phyloP scores from a whole-genome alignment of 2,113 vertebrate genomes.

The Carassius gibelio region DNA sequence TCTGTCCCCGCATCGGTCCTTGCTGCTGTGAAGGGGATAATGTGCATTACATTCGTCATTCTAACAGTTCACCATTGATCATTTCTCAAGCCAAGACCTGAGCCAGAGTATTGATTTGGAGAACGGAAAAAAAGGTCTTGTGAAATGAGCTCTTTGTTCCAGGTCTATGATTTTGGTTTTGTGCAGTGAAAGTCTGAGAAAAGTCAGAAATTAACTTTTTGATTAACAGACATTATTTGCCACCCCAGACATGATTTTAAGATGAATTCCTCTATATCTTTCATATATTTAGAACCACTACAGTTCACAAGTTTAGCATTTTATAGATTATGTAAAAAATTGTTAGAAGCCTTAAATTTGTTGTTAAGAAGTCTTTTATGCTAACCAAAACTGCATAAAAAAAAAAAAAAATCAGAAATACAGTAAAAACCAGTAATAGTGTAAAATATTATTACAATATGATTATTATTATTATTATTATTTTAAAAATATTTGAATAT shows the following conservation, averaged over 20 bases:
- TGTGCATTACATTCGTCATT: constrained; percentile 65
- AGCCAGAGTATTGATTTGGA: constrained; percentile 60
- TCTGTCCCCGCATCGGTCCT: constrained; percentile 46
- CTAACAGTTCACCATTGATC: constrained; percentile 69
- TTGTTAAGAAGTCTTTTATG: too few relatives aligned
- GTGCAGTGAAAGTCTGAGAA: background rate
- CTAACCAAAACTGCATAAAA: too few relatives aligned
- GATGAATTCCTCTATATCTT: too few relatives aligned
- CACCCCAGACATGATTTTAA: background rate
- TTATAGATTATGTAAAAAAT: too few relatives aligned
- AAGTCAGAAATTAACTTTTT: background rate
- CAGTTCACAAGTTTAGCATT: too few relatives aligned
- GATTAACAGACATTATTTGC: background rate
- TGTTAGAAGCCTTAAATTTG: background rate
- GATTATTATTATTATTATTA: too few relatives aligned
- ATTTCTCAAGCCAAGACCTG: constrained; percentile 60
- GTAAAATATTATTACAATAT: background rate
- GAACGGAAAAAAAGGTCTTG: constrained; percentile 54
- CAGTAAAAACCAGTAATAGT: background rate
- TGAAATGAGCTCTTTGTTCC: constrained; percentile 49
- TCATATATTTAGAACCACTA: too few relatives aligned
- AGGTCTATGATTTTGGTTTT: constrained; percentile 22
- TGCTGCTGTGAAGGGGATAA: constrained; percentile 44
- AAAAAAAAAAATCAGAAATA: background rate
- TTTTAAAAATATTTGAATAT: too few relatives aligned